phyloP scores from a whole-genome alignment of 2,113 vertebrate genomes.

The Epinephelus fuscoguttatus region DNA sequence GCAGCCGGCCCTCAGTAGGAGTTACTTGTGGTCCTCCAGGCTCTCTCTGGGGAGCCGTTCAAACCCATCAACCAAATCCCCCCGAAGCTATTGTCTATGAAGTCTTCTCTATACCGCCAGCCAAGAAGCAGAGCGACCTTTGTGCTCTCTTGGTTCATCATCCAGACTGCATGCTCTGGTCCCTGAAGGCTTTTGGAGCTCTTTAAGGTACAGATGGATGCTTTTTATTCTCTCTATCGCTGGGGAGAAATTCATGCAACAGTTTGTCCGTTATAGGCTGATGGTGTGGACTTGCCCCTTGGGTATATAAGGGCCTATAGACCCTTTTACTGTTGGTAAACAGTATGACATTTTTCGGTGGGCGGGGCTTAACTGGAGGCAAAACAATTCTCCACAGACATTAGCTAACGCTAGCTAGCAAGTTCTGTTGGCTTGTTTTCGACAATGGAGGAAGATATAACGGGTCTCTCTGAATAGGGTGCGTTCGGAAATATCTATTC shows the following conservation, averaged over 20 bases:
- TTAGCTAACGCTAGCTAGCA: no score
- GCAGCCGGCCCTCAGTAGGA: slow-evolving; percentile 7
- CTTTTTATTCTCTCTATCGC: not conserved
- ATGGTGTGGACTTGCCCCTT: not conserved
- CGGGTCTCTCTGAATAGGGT: no score
- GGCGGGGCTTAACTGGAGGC: no score
- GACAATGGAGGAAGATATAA: no score
- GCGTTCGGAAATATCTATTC: no score
- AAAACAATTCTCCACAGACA: no score
- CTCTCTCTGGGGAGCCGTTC: slow-evolving; percentile 44
- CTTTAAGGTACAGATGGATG: not conserved
- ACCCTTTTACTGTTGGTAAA: no score
- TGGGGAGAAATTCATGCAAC: not conserved
- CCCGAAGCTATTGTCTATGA: slow-evolving; percentile 26
- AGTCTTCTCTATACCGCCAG: slow-evolving; percentile 1
- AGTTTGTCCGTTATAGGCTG: not conserved
- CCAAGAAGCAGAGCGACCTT: slow-evolving; percentile 11
- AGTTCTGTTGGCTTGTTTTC: no score
- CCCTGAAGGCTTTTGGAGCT: not conserved
- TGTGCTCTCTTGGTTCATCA: slow-evolving; percentile 13
- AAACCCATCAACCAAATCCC: slow-evolving; percentile 19
- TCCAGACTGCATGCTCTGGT: slow-evolving; percentile 7
- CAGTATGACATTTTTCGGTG: no score
- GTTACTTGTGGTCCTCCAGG: slow-evolving; percentile 10
- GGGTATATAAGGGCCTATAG: not conserved